Conservation (phyloP, 2,888 invertebrate species). For the Lepidochrysops patricia region DNA sequence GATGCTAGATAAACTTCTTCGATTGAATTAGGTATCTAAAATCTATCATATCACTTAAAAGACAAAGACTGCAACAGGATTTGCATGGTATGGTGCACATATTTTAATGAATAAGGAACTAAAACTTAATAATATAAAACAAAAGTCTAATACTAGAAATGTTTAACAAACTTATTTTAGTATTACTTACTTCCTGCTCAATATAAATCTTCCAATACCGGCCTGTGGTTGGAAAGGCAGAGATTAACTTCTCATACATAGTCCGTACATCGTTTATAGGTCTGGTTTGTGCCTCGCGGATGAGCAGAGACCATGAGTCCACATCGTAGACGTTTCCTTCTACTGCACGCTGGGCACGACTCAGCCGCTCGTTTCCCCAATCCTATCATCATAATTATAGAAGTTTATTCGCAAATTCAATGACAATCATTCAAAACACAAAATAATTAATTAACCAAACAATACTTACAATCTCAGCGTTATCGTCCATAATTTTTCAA, state of each 20-base stretch:
- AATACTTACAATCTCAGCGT: conserved; percentile 47
- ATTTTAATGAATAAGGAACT: too few relatives aligned
- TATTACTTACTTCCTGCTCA: conserved; percentile 89
- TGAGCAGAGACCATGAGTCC: conserved; percentile 97
- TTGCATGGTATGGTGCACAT: too few relatives aligned
- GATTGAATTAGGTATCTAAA: too few relatives aligned
- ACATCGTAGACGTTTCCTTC: conserved; percentile 94
- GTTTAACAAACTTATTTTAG: too few relatives aligned
- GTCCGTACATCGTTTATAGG: conserved; percentile 91
- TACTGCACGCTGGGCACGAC: conserved; percentile 87
- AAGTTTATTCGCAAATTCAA: not conserved
- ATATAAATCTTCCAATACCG: conserved; percentile 99
- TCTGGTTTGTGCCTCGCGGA: conserved; percentile 92
- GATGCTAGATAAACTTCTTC: too few relatives aligned
- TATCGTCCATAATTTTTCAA: conserved; percentile 33
- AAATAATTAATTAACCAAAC: not conserved
- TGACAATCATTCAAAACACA: not conserved
- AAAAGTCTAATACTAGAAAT: too few relatives aligned
- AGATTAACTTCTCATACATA: conserved; percentile 95
- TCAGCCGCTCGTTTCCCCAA: conserved; percentile 91
- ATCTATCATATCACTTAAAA: too few relatives aligned
- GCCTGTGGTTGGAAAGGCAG: conserved; percentile 96
- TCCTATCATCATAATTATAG: conserved; percentile 72
- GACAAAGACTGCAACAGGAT: too few relatives aligned
- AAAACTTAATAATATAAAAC: too few relatives aligned